Conservation (phyloP, 2,797 vertebrate genomes). For the Melanotaenia boesemani region DNA sequence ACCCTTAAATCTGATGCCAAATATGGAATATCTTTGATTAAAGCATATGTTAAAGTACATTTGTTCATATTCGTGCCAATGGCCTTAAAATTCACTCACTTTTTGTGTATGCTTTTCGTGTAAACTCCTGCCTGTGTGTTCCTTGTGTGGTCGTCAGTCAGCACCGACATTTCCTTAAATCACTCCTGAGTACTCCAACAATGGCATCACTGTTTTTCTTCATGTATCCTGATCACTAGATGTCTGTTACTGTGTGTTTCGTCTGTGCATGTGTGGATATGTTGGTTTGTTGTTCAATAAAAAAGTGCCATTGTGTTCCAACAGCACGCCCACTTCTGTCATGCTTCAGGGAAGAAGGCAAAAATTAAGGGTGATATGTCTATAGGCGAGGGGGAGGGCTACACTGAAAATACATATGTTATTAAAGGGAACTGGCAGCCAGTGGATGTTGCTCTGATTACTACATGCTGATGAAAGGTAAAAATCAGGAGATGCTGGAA, state of each 20-base stretch:
- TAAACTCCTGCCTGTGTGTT: conserved; percentile 15
- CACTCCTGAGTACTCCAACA: conserved; percentile 63
- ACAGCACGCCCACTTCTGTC: conserved; percentile 66
- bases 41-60: conserved; percentile 4
- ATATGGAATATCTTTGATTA: neutral
- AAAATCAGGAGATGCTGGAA: conserved; percentile 25
- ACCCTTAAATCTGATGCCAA: conserved; percentile 38
- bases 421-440: conserved; percentile 53
- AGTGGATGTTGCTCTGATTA: conserved; percentile 40
- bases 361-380: conserved; percentile 78
- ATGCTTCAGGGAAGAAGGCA: conserved; percentile 79
- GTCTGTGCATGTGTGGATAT: conserved; percentile 56
- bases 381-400: conserved; percentile 60
- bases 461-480: conserved; percentile 27
- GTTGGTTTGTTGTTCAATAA: conserved; percentile 66
- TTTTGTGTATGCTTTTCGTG: conserved; percentile 14
- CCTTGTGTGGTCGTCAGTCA: conserved; percentile 55
- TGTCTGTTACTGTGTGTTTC: conserved; percentile 59
- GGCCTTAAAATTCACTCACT: conserved; percentile 1
- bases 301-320: conserved; percentile 74
- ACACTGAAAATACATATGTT: conserved; percentile 45
- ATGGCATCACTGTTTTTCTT: conserved; percentile 66
- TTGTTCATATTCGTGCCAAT: neutral
- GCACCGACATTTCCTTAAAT: conserved; percentile 50
- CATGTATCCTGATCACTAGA: conserved; percentile 53